Evolutionary conservation across 2,888 invertebrate species (phyloP), one percentile per base, ranked within the genome.

Genomic region (Saturnia japonica): DNA sequence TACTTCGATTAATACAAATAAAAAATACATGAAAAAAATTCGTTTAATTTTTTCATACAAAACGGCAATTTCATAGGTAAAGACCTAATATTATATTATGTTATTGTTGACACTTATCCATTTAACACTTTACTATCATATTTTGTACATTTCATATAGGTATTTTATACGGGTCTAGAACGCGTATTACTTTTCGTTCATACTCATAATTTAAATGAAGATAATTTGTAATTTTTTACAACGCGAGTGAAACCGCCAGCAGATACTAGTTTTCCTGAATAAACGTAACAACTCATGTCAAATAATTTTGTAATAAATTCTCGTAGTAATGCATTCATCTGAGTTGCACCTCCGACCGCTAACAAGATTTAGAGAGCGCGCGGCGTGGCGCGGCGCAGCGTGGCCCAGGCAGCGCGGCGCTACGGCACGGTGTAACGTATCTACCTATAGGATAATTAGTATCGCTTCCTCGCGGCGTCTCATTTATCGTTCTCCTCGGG

Each of bases 391-490:
- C n/a, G n/a, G n/a, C n/a, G n/a, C n/a, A n/a, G n/a, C n/a, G n/a
- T n/a, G n/a, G n/a, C n/a, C n/a, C n/a, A n/a, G n/a, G 51, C 82
- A 85, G 85, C 84, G 84, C 84, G 83, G 85, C 80, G 22, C 11
- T 19, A 22, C 16, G 19, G 47, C 54, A 22, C 84, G 82, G 80
- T 83, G 83, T 86, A 86, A 88, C 88, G 86, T 84, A 84, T 86
- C 88, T 89, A 88, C 85, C 87, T 89, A 90, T 92, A 90, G 88
- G 88, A 91, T 93, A 93, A 93, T 93, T 92, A 91, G 93, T 93
- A 93, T 91, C 90, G 90, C 91, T 91, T 89, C 90, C 90, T 89
- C 86, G 91, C 86, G 89, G 88, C 91, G 87, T 91, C 91, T 92
- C 93, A 91, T 93, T 92, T 91, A 93, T 92, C 91, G 87, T 88